Percentiles rank a stretch among this genome's conserved stretches.
Conservation (phyloP, 2,113 vertebrate species). For the Malurus elegans region DNA sequence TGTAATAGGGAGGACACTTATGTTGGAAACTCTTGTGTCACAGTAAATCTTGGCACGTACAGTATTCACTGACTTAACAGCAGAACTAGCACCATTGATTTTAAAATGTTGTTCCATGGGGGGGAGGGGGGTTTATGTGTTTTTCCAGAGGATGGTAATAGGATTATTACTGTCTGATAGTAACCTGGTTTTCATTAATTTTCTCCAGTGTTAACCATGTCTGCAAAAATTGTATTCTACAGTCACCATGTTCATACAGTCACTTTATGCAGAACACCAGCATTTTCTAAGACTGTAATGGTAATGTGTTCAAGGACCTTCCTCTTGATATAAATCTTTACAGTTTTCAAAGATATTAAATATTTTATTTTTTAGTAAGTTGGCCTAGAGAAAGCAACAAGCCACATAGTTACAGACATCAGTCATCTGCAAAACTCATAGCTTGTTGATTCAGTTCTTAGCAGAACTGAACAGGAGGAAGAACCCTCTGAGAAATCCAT, state of each 20-base stretch:
- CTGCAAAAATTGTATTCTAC: neutral
- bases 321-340: neutral
- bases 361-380: neutral
- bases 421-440: neutral
- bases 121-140: accelerated
- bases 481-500: neutral
- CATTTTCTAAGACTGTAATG: neutral
- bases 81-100: constrained; percentile 45
- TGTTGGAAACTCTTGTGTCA: constrained; percentile 75
- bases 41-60: constrained; percentile 58
- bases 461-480: neutral
- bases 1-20: constrained; percentile 53
- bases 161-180: constrained; percentile 29
- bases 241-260: neutral
- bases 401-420: neutral
- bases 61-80: constrained; percentile 34
- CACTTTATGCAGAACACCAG: neutral
- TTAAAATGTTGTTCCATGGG: constrained; percentile 32
- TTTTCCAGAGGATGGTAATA: constrained; percentile 63
- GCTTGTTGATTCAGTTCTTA: neutral
- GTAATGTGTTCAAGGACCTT: neutral
- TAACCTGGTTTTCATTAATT: constrained; percentile 27
- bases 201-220: neutral
- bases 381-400: neutral
- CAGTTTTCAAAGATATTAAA: neutral